Base-by-base conservation (phyloP, 1,140 invertebrate species). In the Megalonaias nervosa region DNA sequence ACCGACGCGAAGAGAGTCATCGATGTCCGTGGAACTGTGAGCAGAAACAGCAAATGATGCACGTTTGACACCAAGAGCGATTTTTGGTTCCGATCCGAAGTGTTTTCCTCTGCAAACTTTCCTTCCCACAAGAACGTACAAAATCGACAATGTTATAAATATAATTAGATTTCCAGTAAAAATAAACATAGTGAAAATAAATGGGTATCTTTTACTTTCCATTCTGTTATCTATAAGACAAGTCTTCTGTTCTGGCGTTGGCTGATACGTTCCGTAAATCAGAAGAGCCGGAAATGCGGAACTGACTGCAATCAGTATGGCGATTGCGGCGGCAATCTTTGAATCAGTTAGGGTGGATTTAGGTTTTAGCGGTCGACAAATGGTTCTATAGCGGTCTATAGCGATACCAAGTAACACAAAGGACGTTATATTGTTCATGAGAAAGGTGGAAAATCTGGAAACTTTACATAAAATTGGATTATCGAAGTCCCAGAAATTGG, bases 341-440 rank as follows among this genome's bases (percentile, higher is more conserved):
- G 82, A 77, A n/a, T 69, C 62, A 23, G 16, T 67, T 4, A 75
- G 64, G 4, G 73, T 76, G 70, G 81, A 75, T 67, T 83, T 80
- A 67, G 69, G 69, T 1, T 66, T 61, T 9, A 78, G 57, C 0
- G 82, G 82, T n/a, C 67, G 48, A 48, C 79, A 83, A 2, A 83
- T 70, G 1, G 68, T 31, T 48, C 76, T 31, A 56, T 78, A 83
- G 19, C 82, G 71, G 66, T 83, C 82, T 9, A 76, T 66, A 23
- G 82, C 79, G 6, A 83, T 77, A 0, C 59, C 69, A n/a, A 81
- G 71, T 16, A 83, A 74, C 2, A 79, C 60, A 48, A 74, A 78
- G 9, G 78, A 66, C 3, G 85, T 77, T 17, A 79, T 77, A 71
- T 84, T 84, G 67, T 85, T 86, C 75, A 83, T 84, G 61, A 81